These are phyloP conservation scores for Tuta absoluta DNA, from an alignment of 2,888 invertebrate genomes.

Conservation along the genomic window DNA sequence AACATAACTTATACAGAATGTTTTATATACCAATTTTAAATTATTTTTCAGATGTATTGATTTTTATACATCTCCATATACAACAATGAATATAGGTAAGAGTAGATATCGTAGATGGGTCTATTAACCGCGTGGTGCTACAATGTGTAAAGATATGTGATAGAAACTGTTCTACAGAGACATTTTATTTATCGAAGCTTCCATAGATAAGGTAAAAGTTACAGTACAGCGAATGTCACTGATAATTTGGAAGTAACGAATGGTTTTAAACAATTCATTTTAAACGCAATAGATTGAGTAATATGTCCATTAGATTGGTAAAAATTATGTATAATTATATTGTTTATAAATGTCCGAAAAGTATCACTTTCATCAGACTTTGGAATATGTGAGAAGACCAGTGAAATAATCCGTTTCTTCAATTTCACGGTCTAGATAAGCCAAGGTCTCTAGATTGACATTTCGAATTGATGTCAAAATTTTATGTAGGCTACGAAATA, in stretches of 20 bases:
- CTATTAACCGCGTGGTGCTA: slow-evolving; percentile 81
- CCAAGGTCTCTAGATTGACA: not conserved
- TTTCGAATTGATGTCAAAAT: slow-evolving; percentile 29
- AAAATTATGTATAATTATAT: slow-evolving; percentile 28
- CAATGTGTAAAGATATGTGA: slow-evolving; percentile 80
- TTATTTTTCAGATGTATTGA: slow-evolving; percentile 80
- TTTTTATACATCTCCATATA: slow-evolving; percentile 80
- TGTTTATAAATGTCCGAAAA: slow-evolving; percentile 8
- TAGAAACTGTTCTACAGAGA: slow-evolving; percentile 79
- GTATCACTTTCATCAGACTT: slow-evolving; percentile 9
- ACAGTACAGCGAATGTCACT: slow-evolving; percentile 64
- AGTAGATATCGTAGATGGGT: slow-evolving; percentile 75
- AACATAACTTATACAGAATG: slow-evolving; percentile 77
- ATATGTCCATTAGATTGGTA: slow-evolving; percentile 21
- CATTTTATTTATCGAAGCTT: slow-evolving; percentile 80
- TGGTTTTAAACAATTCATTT: slow-evolving; percentile 59
- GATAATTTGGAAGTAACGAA: slow-evolving; percentile 69
- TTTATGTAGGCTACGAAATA: slow-evolving; percentile 7
- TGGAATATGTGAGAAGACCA: not conserved
- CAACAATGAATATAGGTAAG: slow-evolving; percentile 77
- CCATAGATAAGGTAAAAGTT: slow-evolving; percentile 73
- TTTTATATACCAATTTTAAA: slow-evolving; percentile 78
- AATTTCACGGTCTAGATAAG: not conserved
- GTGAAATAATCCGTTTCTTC: not conserved
- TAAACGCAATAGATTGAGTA: slow-evolving; percentile 30